Evolutionary conservation across 2,113 vertebrate genomes (phyloP), one percentile per base, ranked within the genome.

Genomic region (Grus americana): DNA sequence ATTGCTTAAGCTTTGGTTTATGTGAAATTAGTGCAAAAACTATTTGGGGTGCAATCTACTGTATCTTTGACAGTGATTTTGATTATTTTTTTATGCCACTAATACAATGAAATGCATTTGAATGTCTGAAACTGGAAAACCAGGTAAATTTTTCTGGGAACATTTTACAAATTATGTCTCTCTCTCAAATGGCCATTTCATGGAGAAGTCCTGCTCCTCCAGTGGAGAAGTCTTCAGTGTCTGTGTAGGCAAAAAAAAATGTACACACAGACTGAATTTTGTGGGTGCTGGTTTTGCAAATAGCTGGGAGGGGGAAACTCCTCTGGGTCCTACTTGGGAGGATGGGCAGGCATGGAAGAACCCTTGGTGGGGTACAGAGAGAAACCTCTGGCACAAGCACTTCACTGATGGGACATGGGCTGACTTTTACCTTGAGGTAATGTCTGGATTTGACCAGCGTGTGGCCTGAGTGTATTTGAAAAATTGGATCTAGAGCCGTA

Each of bases 281-380:
- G 26, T 27, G 27, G 16, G 5, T 27, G 13, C 19, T 80, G 54
- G 5, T 50, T 86, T 85, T 92, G 20, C 15, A 89, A 49, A 63
- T 44, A 59, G 7, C 15, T 40, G 81, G 24, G 36, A 86, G 24
- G 23, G 38, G 27, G 42, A 46, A 70, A 38, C 11, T n/a, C 46
- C 52, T 52, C 58, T 76, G 32, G 12, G 21, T 85, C 21, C 44
- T 88, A 1, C n/a, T 19, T 70, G 32, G 22, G 27, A 58, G 71
- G 38, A 61, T 26, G n/a, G 59, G 50, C 12, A 22, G 66, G 11
- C 11, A 7, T 34, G 34, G 47, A 70, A 50, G 68, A 75, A n/a
- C 4, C 13, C 29, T 12, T 3, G 2, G 1, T 8, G 5, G 54
- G 5, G 3, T 65, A 11, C 23, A 68, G 29, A 61, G 38, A 26